Conservation (phyloP, 2,797 vertebrate species). For the Myotis findleyi region DNA sequence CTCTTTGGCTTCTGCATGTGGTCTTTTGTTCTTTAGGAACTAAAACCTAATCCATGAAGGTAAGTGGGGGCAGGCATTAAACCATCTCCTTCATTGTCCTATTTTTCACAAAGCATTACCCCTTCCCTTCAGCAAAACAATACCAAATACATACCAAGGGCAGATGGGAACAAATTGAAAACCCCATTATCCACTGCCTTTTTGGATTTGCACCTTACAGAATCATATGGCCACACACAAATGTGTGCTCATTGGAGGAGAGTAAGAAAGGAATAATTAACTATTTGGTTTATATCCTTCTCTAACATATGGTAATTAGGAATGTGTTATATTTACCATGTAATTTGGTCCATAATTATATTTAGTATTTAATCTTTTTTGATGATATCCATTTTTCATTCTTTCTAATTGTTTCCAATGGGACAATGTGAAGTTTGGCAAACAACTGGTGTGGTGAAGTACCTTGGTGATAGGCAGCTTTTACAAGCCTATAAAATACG, state of each 20-base stretch:
- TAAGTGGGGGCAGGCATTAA: not conserved
- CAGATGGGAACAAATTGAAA: not conserved
- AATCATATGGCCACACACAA: not conserved
- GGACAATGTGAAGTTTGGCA: not conserved
- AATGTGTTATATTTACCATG: not conserved
- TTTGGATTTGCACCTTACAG: not conserved
- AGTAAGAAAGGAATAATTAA: not conserved
- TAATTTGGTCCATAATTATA: not conserved
- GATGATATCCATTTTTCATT: not conserved
- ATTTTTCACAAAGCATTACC: not conserved
- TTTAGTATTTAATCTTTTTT: conserved; percentile 24
- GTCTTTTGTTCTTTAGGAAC: not conserved
- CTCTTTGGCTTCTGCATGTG: not conserved
- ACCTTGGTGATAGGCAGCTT: not conserved
- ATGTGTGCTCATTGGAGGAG: not conserved
- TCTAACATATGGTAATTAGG: not conserved
- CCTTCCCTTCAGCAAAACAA: not conserved
- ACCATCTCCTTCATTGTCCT: not conserved
- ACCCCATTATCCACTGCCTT: not conserved
- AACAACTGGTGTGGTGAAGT: not conserved
- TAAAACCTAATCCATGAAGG: not conserved
- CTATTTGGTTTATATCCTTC: not conserved
- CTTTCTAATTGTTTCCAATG: not conserved
- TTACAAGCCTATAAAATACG: not conserved
- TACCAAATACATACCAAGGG: not conserved